A percentile compares a stretch with the other conserved stretches of the same genome.
phyloP scores from a whole-genome alignment of 2,888 invertebrate species.

The Dicranocentrus wangi region DNA sequence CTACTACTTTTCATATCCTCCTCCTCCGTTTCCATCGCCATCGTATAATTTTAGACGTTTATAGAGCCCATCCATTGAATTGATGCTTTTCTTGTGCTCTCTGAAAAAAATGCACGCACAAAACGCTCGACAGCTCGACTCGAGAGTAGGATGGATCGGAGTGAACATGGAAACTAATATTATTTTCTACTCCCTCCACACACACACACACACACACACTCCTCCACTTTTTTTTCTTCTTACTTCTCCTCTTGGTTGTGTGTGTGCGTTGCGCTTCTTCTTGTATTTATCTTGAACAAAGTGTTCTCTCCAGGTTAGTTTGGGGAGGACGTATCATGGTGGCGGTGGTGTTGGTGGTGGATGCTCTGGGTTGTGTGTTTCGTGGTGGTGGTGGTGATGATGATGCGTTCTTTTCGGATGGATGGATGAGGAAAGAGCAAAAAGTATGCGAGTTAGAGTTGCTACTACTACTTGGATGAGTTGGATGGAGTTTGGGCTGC shows the following conservation, averaged over 20 bases:
- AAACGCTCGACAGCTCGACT: too few relatives aligned
- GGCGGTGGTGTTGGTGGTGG: constrained; percentile 12
- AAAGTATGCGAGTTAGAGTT: constrained; percentile 7
- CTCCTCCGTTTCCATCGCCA: too few relatives aligned
- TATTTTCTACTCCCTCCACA: not conserved
- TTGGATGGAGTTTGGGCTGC: not conserved
- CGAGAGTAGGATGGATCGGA: too few relatives aligned
- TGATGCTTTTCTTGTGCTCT: too few relatives aligned
- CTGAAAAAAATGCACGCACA: too few relatives aligned
- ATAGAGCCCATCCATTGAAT: too few relatives aligned
- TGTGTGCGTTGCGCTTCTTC: not conserved
- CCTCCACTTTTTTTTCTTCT: not conserved
- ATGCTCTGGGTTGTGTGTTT: not conserved
- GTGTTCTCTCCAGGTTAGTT: not conserved
- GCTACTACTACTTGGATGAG: not conserved
- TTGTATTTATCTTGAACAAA: not conserved
- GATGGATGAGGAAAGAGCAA: constrained; percentile 28
- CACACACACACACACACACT: constrained; percentile 7
- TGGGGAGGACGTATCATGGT: constrained; percentile 27
- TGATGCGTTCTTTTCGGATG: constrained; percentile 39
- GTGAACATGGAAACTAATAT: too few relatives aligned
- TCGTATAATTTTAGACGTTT: too few relatives aligned
- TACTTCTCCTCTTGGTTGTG: not conserved
- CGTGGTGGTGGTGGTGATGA: constrained; percentile 43
- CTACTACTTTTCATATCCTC: too few relatives aligned